phyloP scores from a whole-genome alignment of 2,797 vertebrate species.

The Kryptopterus vitreolus region DNA sequence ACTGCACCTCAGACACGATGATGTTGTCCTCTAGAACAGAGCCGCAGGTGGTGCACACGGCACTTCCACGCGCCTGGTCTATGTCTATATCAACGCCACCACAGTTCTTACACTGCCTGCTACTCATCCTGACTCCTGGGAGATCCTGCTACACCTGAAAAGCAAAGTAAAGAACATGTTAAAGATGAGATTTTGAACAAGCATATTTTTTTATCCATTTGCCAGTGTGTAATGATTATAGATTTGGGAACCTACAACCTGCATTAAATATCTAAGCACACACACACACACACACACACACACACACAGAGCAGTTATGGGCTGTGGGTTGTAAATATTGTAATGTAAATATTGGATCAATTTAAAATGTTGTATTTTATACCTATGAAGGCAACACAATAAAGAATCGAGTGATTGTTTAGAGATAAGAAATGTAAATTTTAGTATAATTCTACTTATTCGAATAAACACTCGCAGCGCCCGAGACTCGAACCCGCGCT shows the following conservation, averaged over 20 bases:
- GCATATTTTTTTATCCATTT: neutral
- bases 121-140: slow-evolving; percentile 72
- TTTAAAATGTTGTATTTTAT: too few relatives aligned
- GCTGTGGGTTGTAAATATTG: neutral
- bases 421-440: neutral
- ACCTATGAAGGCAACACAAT: too few relatives aligned
- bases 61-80: slow-evolving; percentile 89
- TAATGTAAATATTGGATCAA: too few relatives aligned
- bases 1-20: slow-evolving; percentile 96
- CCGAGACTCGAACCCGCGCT: slow-evolving; percentile 29
- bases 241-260: neutral
- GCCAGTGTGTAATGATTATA: neutral
- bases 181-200: neutral
- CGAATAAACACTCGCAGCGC: accelerated
- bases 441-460: neutral
- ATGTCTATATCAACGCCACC: slow-evolving; percentile 90
- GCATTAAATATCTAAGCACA: neutral
- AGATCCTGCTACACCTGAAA: slow-evolving; percentile 28
- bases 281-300: too few relatives aligned
- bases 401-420: too few relatives aligned
- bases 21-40: slow-evolving; percentile 97
- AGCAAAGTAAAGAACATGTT: neutral
- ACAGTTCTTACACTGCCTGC: slow-evolving; percentile 84
- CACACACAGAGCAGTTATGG: too few relatives aligned
- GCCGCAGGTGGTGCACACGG: slow-evolving; percentile 90